Base-by-base conservation (phyloP, 2,113 vertebrate species). In the Prionailurus bengalensis region DNA sequence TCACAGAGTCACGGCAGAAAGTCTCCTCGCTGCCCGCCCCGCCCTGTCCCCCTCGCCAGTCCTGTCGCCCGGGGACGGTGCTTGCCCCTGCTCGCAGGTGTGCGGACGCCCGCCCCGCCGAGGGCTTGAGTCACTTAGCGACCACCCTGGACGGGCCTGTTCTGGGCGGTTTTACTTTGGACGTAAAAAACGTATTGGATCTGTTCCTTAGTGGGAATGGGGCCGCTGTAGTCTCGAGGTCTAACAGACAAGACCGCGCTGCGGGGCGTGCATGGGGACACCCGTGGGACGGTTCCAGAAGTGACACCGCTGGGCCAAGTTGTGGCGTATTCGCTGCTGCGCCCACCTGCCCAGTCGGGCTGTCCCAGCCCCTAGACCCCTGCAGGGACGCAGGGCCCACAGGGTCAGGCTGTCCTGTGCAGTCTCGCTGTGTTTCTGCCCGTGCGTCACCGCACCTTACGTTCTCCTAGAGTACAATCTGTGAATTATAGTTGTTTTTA, bases 11-110 rank as follows among this genome's bases (percentile, higher is more conserved):
- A 3, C 1, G 53, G 73, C 3, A 14, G 21, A 78, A 29, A 5
- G 65, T 7, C n/a, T 25, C 39, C 53, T 14, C 4, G 29, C 23
- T 0, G 1, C 53, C 1, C 0, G 0, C 0, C 6, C 7, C 13
- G 0, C 6, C 14, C 9, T 12, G 11, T 4, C 33, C 36, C 42
- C 7, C 14, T 14, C 3, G 1, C 23, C 53, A 15, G 53, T 16
- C 53, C 10, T 16, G 8, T 14, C 63, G 12, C 71, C 45, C 71
- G 7, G 5, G 36, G 61, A 8, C 55, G 14, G 14, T 15, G 3
- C 53, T 4, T 3, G 14, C 53, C 53, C 53, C 14, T 15, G 13
- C 53, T 3, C 53, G 53, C 53, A 55, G 55, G 17, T 55, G 55
- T 19, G 55, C 55, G 1, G 53, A 15, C 4, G 15, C 53, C 53